Percentiles rank a stretch among this genome's conserved stretches.
phyloP scores from a whole-genome alignment of 2,113 vertebrate genomes.

The Lycaon pictus region DNA sequence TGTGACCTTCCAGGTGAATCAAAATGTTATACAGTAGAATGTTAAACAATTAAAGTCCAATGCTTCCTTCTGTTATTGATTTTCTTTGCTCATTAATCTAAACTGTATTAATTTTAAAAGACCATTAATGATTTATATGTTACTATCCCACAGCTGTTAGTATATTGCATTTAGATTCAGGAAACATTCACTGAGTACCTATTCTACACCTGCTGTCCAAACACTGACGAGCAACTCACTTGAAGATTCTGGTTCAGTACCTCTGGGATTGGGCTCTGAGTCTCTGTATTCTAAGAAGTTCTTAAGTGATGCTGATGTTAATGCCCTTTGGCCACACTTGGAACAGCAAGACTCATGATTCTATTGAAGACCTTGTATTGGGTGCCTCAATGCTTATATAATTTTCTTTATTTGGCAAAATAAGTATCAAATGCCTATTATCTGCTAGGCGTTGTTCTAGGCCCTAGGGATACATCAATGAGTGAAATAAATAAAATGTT shows the following conservation, averaged over 20 bases:
- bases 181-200: background rate
- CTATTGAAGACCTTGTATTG: background rate
- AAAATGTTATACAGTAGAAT: background rate
- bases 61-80: background rate
- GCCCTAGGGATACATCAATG: background rate
- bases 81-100: slow-evolving; percentile 52
- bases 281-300: background rate
- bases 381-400: background rate
- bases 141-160: background rate
- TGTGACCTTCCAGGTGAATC: background rate
- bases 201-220: background rate
- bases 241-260: background rate
- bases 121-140: background rate
- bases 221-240: background rate
- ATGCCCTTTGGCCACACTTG: background rate
- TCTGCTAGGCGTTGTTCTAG: background rate
- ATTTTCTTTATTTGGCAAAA: background rate
- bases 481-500: background rate
- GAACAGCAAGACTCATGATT: background rate
- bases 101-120: slow-evolving; percentile 37
- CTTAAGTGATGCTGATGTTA: background rate
- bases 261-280: background rate
- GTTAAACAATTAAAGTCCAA: slow-evolving; percentile 15
- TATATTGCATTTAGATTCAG: background rate
- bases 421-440: background rate